Evolutionary conservation across 92 coral and sea anemone species (phyloP).

Genomic region (Palythoa grandis): DNA sequence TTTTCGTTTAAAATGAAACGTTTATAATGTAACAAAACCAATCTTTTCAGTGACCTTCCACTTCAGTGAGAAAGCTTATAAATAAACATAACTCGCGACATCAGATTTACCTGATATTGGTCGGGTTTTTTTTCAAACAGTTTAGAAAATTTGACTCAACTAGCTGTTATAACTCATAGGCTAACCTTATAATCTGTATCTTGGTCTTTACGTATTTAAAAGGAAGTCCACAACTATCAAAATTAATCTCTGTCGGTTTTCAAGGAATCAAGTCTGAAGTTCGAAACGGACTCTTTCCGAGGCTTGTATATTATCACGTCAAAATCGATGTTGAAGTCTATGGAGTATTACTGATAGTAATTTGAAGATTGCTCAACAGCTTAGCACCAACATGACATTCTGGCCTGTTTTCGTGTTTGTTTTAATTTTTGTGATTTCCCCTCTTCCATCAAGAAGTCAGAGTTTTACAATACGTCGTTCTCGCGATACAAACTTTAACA

Average conservation of each 20-base stretch:
- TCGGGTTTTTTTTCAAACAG: not conserved
- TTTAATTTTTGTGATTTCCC: not conserved
- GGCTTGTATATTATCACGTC: not conserved
- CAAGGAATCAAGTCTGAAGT: not conserved
- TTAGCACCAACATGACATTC: not conserved
- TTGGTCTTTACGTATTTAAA: not conserved
- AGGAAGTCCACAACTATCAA: not conserved
- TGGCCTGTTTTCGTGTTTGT: not conserved
- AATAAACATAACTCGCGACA: not conserved
- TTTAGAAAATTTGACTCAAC: not conserved
- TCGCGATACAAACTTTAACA: not conserved
- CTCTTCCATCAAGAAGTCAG: not conserved
- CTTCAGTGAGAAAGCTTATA: not conserved
- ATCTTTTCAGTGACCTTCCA: too few species aligned
- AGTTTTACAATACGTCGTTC: conserved; percentile 18
- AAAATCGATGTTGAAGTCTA: not conserved
- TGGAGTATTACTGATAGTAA: not conserved
- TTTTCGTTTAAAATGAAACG: too few species aligned
- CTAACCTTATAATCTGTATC: not conserved
- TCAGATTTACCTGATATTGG: not conserved
- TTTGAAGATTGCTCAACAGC: not conserved
- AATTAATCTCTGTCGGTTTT: not conserved
- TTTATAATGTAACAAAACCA: too few species aligned
- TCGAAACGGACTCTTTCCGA: not conserved
- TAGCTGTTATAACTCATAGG: not conserved